phyloP scores from a whole-genome alignment of 2,888 invertebrate species.

The Eledona agricola region DNA sequence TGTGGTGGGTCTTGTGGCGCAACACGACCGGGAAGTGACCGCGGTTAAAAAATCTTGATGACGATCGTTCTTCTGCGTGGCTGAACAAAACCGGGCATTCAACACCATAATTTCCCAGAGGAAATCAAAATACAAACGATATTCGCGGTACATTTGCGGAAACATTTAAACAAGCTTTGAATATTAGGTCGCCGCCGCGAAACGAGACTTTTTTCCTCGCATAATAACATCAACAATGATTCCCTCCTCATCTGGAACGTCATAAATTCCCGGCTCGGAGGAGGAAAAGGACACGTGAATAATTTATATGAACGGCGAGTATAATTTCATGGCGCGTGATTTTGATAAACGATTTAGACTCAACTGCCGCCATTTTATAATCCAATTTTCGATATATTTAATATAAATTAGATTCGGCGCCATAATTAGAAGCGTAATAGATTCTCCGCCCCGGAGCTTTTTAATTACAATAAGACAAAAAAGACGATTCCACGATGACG shows the following conservation, averaged over 20 bases:
- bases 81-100: slow-evolving; percentile 45
- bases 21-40: not conserved
- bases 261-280: slow-evolving; percentile 30
- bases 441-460: slow-evolving; percentile 31
- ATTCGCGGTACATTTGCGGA: slow-evolving; percentile 60
- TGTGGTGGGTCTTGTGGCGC: too few species aligned
- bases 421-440: slow-evolving; percentile 40
- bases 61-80: slow-evolving; percentile 31
- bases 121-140: slow-evolving; percentile 60
- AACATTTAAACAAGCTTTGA: slow-evolving; percentile 53
- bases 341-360: slow-evolving; percentile 44
- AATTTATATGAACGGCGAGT: slow-evolving; percentile 35
- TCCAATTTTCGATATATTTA: slow-evolving; percentile 46
- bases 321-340: slow-evolving; percentile 46
- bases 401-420: slow-evolving; percentile 44
- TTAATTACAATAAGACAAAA: slow-evolving; percentile 31
- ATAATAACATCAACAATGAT: slow-evolving; percentile 34
- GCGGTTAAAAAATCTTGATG: too few species aligned
- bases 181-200: slow-evolving; percentile 43
- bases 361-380: slow-evolving; percentile 43
- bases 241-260: slow-evolving; percentile 27
- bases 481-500: slow-evolving; percentile 16
- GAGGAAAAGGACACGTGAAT: slow-evolving; percentile 36
- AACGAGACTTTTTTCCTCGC: slow-evolving; percentile 21
- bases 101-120: slow-evolving; percentile 60